Percentiles rank a stretch among this genome's conserved stretches.
phyloP scores from a whole-genome alignment of 2,797 vertebrate species.

The Phrynocephalus vlangalii region DNA sequence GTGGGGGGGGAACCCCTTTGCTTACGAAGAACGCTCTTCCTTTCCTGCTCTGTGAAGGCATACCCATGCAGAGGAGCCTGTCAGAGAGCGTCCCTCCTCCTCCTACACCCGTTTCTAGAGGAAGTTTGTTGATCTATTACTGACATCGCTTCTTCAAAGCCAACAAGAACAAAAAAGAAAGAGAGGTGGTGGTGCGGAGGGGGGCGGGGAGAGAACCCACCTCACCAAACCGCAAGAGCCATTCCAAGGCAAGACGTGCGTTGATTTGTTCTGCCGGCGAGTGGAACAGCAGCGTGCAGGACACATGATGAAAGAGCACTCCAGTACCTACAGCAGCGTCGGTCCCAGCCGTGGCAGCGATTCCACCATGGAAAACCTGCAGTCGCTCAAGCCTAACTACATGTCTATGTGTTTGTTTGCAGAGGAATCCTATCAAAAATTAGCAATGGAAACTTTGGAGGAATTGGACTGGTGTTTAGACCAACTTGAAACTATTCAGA shows the following conservation, averaged over 20 bases:
- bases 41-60: neutral
- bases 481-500: constrained; percentile 98
- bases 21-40: constrained; percentile 14
- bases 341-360: constrained; percentile 67
- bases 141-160: constrained; percentile 59
- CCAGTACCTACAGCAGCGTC: constrained; percentile 78
- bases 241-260: constrained; percentile 45
- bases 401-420: constrained; percentile 92
- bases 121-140: constrained; percentile 65
- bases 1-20: constrained; percentile 49
- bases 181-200: neutral
- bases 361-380: constrained; percentile 79
- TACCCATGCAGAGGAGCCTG: constrained; percentile 66
- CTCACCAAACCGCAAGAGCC: constrained; percentile 17
- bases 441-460: constrained; percentile 97
- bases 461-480: constrained; percentile 99
- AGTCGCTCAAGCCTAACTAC: constrained; percentile 85
- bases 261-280: constrained; percentile 43
- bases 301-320: constrained; percentile 87
- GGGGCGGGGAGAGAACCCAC: neutral
- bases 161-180: constrained; percentile 69
- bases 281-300: constrained; percentile 39
- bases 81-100: constrained; percentile 68
- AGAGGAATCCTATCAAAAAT: constrained; percentile 97
- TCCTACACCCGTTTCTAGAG: constrained; percentile 57